These are phyloP conservation scores for Solenodon paradoxus DNA, from an alignment of 2,113 vertebrate species.

Conservation along the genomic window DNA sequence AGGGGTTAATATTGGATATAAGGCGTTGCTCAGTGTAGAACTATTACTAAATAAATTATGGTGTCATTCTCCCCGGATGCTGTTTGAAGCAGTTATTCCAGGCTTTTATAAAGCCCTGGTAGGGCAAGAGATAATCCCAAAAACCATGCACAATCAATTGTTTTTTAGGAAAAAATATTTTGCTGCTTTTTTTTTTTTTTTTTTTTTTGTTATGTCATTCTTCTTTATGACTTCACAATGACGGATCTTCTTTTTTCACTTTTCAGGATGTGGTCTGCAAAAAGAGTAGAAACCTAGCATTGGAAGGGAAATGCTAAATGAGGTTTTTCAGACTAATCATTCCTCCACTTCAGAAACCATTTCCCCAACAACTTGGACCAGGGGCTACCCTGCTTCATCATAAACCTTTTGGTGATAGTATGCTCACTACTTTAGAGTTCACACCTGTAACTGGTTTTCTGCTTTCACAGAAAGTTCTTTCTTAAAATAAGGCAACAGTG, in stretches of 20 bases:
- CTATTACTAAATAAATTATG: neutral
- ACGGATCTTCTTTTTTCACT: neutral
- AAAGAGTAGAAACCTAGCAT: neutral
- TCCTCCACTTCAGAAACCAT: neutral
- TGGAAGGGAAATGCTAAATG: neutral
- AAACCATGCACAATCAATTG: neutral
- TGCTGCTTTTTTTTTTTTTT: no score
- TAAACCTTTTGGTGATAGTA: neutral
- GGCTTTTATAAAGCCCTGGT: neutral
- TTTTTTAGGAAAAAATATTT: neutral
- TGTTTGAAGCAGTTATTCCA: neutral
- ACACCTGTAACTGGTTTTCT: neutral
- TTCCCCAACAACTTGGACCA: neutral
- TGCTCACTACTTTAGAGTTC: neutral
- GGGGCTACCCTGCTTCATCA: neutral
- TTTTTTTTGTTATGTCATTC: neutral
- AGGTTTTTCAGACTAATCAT: neutral
- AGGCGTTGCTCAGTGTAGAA: neutral
- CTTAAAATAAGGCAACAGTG: neutral
- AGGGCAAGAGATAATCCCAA: neutral
- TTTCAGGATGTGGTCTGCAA: neutral
- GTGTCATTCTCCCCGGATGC: neutral
- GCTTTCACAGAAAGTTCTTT: neutral
- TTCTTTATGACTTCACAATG: neutral
- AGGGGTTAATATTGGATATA: neutral